These are phyloP conservation scores for Drosophila tripunctata DNA, from an alignment of 2,888 invertebrate species.

Conservation along the genomic window DNA sequence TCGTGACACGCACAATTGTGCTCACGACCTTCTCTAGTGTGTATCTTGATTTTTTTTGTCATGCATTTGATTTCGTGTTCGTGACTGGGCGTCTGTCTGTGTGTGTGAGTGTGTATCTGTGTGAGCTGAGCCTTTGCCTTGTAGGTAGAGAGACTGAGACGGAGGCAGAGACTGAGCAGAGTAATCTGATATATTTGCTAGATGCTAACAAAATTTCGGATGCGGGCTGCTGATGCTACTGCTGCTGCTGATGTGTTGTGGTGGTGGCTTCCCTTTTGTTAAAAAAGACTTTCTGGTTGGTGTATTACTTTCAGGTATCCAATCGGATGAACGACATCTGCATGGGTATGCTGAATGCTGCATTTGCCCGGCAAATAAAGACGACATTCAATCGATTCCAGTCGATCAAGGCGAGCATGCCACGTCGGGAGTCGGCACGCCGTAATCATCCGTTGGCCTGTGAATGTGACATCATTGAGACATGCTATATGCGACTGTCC, in stretches of 20 bases:
- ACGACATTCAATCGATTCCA: constrained; percentile 94
- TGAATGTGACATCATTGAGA: constrained; percentile 96
- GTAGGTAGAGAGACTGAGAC: constrained; percentile 68
- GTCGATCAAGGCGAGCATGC: constrained; percentile 95
- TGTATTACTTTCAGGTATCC: constrained; percentile 89
- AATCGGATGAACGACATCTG: constrained; percentile 92
- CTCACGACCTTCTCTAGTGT: constrained; percentile 5
- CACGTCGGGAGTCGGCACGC: constrained; percentile 93
- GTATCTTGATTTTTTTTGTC: constrained; percentile 42
- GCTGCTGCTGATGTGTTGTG: too few relatives aligned
- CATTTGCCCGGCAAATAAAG: constrained; percentile 93
- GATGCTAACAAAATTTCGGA: constrained; percentile 30
- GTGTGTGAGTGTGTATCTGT: constrained; percentile 12
- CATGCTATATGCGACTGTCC: constrained; percentile 95
- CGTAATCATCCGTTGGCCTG: constrained; percentile 95
- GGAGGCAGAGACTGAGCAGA: too few relatives aligned
- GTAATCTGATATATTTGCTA: constrained; percentile 69
- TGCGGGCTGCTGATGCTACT: too few relatives aligned
- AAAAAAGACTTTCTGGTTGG: too few relatives aligned
- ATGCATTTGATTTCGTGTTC: constrained; percentile 52
- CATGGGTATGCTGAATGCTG: constrained; percentile 91
- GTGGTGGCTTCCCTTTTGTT: constrained; percentile 10
- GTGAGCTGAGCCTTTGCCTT: not conserved
- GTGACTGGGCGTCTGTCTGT: constrained; percentile 12
- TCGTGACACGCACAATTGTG: constrained; percentile 12